Evolutionary conservation across 1,140 invertebrate species (phyloP), one percentile per base, ranked within the genome.

Genomic region (Philopotamus ludificatus): DNA sequence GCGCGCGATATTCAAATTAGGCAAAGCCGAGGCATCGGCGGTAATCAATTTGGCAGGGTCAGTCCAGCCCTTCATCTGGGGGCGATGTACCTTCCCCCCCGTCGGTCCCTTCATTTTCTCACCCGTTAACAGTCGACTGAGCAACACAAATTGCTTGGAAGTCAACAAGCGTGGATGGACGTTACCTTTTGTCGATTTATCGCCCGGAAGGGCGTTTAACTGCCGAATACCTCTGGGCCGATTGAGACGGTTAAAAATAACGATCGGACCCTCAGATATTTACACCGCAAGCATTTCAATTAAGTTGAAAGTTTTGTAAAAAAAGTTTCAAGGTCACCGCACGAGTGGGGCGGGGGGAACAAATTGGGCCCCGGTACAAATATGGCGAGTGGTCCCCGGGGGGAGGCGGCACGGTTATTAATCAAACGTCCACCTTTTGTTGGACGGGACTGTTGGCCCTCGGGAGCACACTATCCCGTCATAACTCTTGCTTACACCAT

Each of bases 71-170:
- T 42, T 20, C 1, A 18, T n/a, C 26, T 16, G n/a, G 23, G 26
- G 8, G n/a, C 8, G 10, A n/a, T n/a, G n/a, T n/a, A n/a, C n/a
- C n/a, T n/a, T n/a, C n/a, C n/a, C n/a, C n/a, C 28, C 57, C 23
- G 22, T 50, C 3, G 22, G 12, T 10, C 51, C 15, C 10, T 47
- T 25, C 44, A 47, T 47, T 47, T 20, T 47, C 18, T 47, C 44
- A 20, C 10, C 44, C 21, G 42, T 60, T 60, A 45, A 60, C 57
- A 60, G 21, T 47, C 57, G 57, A 44, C 42, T 28, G 57, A 18
- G 57, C 57, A 60, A 60, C 57, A 39, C 57, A 60, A 60, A 60
- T 60, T 47, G 57, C 57, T 60, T 60, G 44, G 57, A 60, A 60
- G 57, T 47, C 54, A 57, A 57, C 54, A 57, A 60, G 57, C 44